Conservation (phyloP, 2,113 vertebrate species). For the Oxygymnocypris stewartii region DNA sequence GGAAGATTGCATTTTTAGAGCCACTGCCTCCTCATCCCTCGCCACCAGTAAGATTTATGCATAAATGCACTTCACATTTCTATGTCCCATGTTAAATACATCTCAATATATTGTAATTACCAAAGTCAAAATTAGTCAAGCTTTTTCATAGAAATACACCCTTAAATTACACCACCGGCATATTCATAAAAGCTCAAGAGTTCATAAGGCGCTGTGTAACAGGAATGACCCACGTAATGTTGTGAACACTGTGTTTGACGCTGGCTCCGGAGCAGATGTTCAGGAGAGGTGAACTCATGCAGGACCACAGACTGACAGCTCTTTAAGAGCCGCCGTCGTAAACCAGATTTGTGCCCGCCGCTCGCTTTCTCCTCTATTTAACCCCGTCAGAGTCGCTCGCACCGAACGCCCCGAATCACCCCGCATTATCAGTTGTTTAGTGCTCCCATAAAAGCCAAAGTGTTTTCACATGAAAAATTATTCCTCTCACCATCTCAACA, state of each 20-base stretch:
- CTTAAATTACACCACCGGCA: not conserved
- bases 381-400: slow-evolving; percentile 65
- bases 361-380: slow-evolving; percentile 54
- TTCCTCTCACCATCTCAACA: slow-evolving; percentile 69
- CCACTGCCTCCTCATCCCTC: slow-evolving; percentile 3
- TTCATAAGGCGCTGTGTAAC: not conserved
- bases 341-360: slow-evolving; percentile 77
- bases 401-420: slow-evolving; percentile 64
- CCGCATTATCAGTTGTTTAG: slow-evolving; percentile 79
- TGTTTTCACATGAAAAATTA: slow-evolving; percentile 82
- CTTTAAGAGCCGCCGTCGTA: slow-evolving; percentile 71
- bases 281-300: slow-evolving; percentile 40
- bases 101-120: not conserved
- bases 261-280: slow-evolving; percentile 62
- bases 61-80: not conserved
- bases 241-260: slow-evolving; percentile 71
- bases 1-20: slow-evolving; percentile 15
- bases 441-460: slow-evolving; percentile 75
- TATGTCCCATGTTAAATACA: not conserved
- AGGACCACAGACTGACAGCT: slow-evolving; percentile 29
- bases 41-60: slow-evolving; percentile 66
- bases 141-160: not conserved
- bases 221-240: slow-evolving; percentile 66
- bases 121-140: not conserved
- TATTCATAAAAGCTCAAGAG: not conserved